These are phyloP conservation scores for Pocillopora meandrina DNA, from an alignment of 92 coral and sea anemone genomes.

Conservation along the genomic window DNA sequence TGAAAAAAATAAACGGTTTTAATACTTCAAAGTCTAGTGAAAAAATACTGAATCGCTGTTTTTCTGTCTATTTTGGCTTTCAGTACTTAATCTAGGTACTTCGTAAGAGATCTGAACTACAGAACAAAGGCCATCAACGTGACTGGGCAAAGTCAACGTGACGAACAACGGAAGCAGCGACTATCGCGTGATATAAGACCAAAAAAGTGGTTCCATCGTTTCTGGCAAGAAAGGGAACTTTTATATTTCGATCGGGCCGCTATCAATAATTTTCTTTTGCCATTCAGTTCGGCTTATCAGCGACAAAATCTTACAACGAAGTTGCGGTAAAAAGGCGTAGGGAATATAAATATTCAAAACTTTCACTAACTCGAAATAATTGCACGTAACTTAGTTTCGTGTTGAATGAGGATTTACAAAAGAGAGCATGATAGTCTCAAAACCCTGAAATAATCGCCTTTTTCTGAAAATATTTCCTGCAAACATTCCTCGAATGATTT, in stretches of 20 bases:
- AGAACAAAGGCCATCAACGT: too few relatives aligned
- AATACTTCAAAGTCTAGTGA: neutral
- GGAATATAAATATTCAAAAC: conserved; percentile 28
- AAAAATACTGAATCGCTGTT: neutral
- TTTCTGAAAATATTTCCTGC: neutral
- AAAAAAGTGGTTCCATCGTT: conserved; percentile 7
- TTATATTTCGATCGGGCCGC: conserved; percentile 6
- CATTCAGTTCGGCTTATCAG: conserved; percentile 26
- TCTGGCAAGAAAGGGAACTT: conserved; percentile 34
- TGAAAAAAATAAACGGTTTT: neutral
- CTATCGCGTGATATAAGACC: neutral
- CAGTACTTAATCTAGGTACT: too few relatives aligned
- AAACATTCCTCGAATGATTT: neutral
- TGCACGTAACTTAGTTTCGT: conserved; percentile 3
- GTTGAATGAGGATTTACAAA: neutral
- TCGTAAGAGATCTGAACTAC: too few relatives aligned
- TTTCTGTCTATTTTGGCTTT: neutral
- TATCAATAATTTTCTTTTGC: conserved; percentile 17
- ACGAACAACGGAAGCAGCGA: neutral
- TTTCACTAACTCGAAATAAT: conserved; percentile 2
- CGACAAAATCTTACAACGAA: conserved; percentile 24
- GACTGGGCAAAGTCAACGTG: neutral
- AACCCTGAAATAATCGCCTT: neutral
- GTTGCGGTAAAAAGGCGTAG: conserved; percentile 12
- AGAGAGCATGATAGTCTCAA: too few relatives aligned